Base-by-base conservation (phyloP, 2,888 invertebrate genomes). In the Caenorhabditis sp. region DNA sequence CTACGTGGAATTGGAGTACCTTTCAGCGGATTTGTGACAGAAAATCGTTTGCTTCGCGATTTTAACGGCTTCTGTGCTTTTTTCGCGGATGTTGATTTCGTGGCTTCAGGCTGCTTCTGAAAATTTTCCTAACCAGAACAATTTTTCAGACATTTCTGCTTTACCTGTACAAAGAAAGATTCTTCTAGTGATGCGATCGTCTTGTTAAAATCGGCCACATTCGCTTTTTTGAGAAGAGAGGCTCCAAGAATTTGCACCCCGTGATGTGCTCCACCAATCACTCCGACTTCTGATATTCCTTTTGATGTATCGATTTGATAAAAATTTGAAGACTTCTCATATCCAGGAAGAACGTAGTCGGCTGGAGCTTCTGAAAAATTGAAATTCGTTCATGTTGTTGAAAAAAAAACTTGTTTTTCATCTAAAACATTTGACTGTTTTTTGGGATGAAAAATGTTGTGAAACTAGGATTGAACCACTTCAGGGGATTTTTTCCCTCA, bases 181-280 rank as follows among this genome's bases (percentile, higher is more conserved):
- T 63, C 59, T 49, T 69, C 63, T 20, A 63, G 17, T 0, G 70
- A 70, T 10, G 31, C 21, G 17, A 38, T 54, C 4, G 70, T 63
- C 17, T 43, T 31, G 23, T 67, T 67, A 17, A 63, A 23, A 54
- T 67, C 59, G 2, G n/a, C 66, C 25, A 49, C 17, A 25, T n/a
- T 38, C 2, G 14, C 20, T 20, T 71, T 71, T 38, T 49, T 25
- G 4, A 50, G 59, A 23, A 49, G 27, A 4, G 70, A 71, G 36
- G 70, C 67, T n/a, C 66, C 67, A 8, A 67, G 20, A 14, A 71
- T n/a, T 50, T 67, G 70, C 8, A 67, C 17, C 8, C 49, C 63
- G 57, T 71, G 66, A 27, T 60, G 43, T 8, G 56, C 63, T 14
- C 67, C 66, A 14, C 66, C 59, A 17, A 71, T 31, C 4, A 66